Base-by-base conservation (phyloP, 2,888 invertebrate species). In the Eulithis prunata region DNA sequence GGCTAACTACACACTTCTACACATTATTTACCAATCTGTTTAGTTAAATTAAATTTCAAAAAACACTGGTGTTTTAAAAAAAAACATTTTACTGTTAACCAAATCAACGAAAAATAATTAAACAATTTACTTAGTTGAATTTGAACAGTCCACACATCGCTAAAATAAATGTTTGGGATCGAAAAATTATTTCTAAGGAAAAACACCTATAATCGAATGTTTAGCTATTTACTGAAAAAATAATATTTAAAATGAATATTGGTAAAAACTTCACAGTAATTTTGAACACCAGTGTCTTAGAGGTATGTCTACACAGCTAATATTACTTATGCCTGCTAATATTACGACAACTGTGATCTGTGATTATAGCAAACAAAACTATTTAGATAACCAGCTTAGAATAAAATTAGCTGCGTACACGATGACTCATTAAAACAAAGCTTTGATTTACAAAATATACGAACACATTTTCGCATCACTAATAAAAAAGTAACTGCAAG, bases 1-100 rank as follows among this genome's bases (percentile, higher is more conserved):
- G 79, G 79, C 84, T 86, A 84, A 65, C 84, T 87, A 88, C 81
- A 62, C 79, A 83, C 79, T 71, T 74, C 84, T 85, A 86, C 75
- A 75, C 75, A 71, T 72, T 62, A 63, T 69, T 55, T 74, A 73
- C 70, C 66, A 68, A 56, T 71, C 46, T 53, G n/a, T 13, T 13
- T 59, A 28, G 8, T n/a, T 4, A 45, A 52, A 60, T 45, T 11
- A 59, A 59, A 52, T 11, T 45, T 51, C 3, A 38, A 32, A 52
- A 59, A 4, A 13, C 59, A 59, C 59, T 53, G 59, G 46, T 47
- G 47, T 6, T 54, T 52, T 32, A 32, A 32, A 8, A 11, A 1
- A 4, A 47, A 65, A 71, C 70, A 78, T 78, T 76, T 14, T 47
- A 14, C 5, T 13, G 47, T 5, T 47, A 4, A 47, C 47, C n/a